Conservation (phyloP, 1,140 invertebrate genomes). For the Ganaspis sp. region DNA sequence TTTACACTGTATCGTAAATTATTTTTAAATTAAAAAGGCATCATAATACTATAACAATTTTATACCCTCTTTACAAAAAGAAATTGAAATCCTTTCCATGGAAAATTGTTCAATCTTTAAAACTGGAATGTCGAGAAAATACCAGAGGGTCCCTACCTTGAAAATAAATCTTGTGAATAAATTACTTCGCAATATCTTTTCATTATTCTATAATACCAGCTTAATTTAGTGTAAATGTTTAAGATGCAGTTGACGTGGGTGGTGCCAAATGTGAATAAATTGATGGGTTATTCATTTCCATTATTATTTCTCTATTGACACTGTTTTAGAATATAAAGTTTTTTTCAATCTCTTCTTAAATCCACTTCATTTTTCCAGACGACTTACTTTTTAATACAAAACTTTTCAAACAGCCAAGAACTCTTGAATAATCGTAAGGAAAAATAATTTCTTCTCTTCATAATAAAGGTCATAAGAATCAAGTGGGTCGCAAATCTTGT, state of each 20-base stretch:
- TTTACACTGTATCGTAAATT: too few relatives aligned
- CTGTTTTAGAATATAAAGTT: conserved; percentile 10
- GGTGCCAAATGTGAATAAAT: conserved; percentile 7
- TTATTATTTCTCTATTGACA: conserved; percentile 4
- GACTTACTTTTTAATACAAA: neutral
- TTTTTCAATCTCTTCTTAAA: neutral
- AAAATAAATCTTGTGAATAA: conserved; percentile 25
- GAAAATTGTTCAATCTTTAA: conserved; percentile 16
- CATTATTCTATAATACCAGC: neutral
- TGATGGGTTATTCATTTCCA: neutral
- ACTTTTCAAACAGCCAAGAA: neutral
- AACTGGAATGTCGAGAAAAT: conserved; percentile 14
- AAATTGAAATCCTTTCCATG: conserved; percentile 1
- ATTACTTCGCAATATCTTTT: conserved; percentile 6
- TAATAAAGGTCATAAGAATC: neutral
- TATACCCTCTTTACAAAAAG: neutral
- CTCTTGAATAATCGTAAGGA: neutral
- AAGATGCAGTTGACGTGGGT: neutral
- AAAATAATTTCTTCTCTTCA: neutral
- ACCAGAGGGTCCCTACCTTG: neutral
- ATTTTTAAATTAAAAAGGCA: neutral
- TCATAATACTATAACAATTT: neutral
- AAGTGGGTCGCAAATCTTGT: neutral
- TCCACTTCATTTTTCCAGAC: neutral
- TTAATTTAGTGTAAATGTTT: conserved; percentile 7